These are phyloP conservation scores for Cydia fagiglandana DNA, from an alignment of 1,140 invertebrate species.

Conservation along the genomic window DNA sequence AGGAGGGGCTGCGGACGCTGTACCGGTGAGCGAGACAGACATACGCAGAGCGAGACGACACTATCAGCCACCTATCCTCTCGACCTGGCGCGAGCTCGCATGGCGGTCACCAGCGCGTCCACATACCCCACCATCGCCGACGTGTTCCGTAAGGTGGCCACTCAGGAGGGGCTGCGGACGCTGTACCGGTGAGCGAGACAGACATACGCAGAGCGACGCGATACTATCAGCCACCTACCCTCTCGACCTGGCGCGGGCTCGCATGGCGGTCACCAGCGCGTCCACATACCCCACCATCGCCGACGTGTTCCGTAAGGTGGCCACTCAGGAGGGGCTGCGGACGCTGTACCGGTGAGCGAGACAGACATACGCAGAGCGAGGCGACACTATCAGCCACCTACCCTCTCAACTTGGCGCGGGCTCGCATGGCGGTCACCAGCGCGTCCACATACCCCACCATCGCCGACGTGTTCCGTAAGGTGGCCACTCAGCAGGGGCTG, in stretches of 20 bases:
- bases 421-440: constrained; percentile 97
- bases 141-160: constrained; percentile 82
- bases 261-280: constrained; percentile 96
- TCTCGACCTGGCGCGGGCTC: constrained; percentile 96
- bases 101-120: constrained; percentile 93
- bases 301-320: constrained; percentile 92
- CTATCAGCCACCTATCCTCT: constrained; percentile 95
- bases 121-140: constrained; percentile 80
- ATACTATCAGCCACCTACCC: constrained; percentile 91
- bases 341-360: constrained; percentile 84
- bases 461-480: constrained; percentile 89
- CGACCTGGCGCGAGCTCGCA: constrained; percentile 97
- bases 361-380: neutral
- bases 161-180: too few species aligned
- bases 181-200: too few species aligned
- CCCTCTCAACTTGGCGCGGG: constrained; percentile 96
- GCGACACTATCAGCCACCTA: constrained; percentile 88
- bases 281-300: constrained; percentile 77
- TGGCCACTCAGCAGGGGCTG: constrained; percentile 90
- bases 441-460: constrained; percentile 79
- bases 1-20: too few species aligned
- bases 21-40: too few species aligned
- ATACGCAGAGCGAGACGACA: too few species aligned
- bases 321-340: constrained; percentile 87
- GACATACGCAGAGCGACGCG: too few species aligned